These are phyloP conservation scores for Lasioglossum malachurum DNA, from an alignment of 2,888 invertebrate genomes.

Conservation along the genomic window DNA sequence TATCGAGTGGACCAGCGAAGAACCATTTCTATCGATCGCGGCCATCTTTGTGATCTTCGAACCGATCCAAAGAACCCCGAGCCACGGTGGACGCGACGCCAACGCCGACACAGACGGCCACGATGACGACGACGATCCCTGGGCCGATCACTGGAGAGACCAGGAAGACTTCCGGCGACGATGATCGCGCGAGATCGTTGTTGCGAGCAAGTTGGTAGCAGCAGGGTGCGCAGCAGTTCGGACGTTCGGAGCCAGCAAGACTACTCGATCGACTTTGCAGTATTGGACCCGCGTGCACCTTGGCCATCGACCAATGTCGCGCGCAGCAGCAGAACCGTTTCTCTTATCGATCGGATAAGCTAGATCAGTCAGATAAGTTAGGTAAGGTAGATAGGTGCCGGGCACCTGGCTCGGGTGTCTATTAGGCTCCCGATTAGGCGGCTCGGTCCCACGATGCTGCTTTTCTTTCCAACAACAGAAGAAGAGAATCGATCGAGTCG, in stretches of 20 bases:
- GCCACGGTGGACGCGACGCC: slow-evolving; percentile 5
- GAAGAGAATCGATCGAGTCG: neutral
- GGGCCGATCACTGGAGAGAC: slow-evolving; percentile 2
- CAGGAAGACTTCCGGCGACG: slow-evolving; percentile 32
- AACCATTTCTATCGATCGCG: neutral
- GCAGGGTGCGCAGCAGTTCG: slow-evolving; percentile 11
- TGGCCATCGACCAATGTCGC: slow-evolving; percentile 22
- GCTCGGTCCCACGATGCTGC: neutral
- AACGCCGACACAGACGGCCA: neutral
- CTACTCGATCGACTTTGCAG: slow-evolving; percentile 35
- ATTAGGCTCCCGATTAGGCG: neutral
- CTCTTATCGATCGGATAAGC: slow-evolving; percentile 4
- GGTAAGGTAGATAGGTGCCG: neutral
- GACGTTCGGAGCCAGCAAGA: neutral
- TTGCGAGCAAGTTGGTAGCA: slow-evolving; percentile 36
- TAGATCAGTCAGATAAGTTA: slow-evolving; percentile 27
- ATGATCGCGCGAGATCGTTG: slow-evolving; percentile 20
- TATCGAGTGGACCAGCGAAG: neutral
- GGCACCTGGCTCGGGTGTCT: slow-evolving; percentile 4
- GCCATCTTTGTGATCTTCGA: slow-evolving; percentile 29
- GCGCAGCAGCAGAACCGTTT: slow-evolving; percentile 18
- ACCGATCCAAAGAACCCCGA: slow-evolving; percentile 29
- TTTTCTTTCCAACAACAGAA: neutral
- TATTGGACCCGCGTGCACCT: slow-evolving; percentile 45
- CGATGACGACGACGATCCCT: slow-evolving; percentile 7